These are phyloP conservation scores for Cacajao melanocephalus DNA, from an alignment of 2,797 vertebrate species.

Conservation along the genomic window DNA sequence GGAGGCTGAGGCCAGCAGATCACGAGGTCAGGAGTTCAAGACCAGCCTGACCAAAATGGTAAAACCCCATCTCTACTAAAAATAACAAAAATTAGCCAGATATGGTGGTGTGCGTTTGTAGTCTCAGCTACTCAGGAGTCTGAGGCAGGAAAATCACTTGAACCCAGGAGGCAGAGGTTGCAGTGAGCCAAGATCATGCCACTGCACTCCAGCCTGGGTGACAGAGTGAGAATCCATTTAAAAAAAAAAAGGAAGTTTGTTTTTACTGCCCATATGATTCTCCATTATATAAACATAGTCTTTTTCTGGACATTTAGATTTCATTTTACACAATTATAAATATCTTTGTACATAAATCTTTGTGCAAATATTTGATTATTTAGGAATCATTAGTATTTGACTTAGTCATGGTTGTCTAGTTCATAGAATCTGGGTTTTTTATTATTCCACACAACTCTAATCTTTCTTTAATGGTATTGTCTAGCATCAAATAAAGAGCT, in stretches of 20 bases:
- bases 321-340: background rate
- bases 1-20: too few relatives aligned
- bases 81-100: too few relatives aligned
- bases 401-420: background rate
- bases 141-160: too few relatives aligned
- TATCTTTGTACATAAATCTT: background rate
- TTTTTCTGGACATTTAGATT: constrained; percentile 8
- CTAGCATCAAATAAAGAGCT: constrained; percentile 3
- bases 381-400: background rate
- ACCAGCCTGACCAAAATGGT: too few relatives aligned
- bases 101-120: too few relatives aligned
- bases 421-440: background rate
- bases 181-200: too few relatives aligned
- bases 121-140: too few relatives aligned
- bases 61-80: too few relatives aligned
- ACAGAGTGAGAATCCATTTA: too few relatives aligned
- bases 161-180: too few relatives aligned
- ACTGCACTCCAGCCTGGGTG: too few relatives aligned
- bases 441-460: background rate
- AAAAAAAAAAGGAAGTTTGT: background rate
- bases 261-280: background rate
- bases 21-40: too few relatives aligned
- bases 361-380: background rate
- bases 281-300: background rate
- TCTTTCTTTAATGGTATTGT: background rate